These are phyloP conservation scores for Ips nitidus DNA, from an alignment of 1,140 invertebrate genomes.

Conservation along the genomic window DNA sequence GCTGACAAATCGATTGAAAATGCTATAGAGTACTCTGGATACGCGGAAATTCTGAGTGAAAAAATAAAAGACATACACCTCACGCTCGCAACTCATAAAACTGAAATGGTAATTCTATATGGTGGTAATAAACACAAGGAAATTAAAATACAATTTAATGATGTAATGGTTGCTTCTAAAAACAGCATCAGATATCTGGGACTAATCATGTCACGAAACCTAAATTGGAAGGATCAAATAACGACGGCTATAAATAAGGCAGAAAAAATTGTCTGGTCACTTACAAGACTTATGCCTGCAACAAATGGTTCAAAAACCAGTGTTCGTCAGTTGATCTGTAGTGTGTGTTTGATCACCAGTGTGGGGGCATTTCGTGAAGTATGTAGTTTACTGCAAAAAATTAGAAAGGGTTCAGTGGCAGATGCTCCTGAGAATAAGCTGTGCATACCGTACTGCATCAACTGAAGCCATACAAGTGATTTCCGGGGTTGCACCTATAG, in stretches of 20 bases:
- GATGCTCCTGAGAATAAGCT: neutral
- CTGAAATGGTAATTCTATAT: conserved; percentile 25
- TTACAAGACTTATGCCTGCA: conserved; percentile 2
- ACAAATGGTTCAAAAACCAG: neutral
- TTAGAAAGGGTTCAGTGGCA: neutral
- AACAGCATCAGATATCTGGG: neutral
- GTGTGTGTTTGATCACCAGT: neutral
- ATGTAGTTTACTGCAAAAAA: neutral
- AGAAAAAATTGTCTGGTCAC: neutral
- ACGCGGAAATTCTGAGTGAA: neutral
- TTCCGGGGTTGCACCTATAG: neutral
- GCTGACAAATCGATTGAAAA: neutral
- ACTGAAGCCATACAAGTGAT: neutral
- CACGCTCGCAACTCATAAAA: conserved; percentile 16
- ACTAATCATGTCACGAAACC: neutral
- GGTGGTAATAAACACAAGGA: conserved; percentile 13
- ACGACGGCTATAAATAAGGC: neutral
- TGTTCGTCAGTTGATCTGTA: neutral
- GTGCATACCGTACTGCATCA: neutral
- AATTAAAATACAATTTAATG: neutral
- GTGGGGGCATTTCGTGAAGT: neutral
- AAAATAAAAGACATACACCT: neutral
- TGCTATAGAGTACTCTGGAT: neutral
- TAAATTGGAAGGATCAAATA: neutral
- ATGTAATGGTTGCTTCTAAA: neutral